Conservation (phyloP, 2,888 invertebrate genomes). For the Smittia aterrima region DNA sequence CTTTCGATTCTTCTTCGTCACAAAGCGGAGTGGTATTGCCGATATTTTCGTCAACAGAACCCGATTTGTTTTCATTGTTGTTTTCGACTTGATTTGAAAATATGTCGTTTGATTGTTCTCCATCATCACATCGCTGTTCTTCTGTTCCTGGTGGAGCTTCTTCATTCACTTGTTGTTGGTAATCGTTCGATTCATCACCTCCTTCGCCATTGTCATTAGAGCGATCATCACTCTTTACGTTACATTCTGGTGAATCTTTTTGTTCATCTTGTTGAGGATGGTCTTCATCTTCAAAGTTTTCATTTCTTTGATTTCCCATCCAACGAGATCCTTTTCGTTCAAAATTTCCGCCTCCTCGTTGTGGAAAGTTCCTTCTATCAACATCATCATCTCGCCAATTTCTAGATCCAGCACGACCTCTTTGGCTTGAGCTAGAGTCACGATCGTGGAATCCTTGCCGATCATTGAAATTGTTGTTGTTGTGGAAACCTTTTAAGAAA, state of each 20-base stretch:
- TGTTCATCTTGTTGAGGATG: constrained; percentile 34
- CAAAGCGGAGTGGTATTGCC: constrained; percentile 48
- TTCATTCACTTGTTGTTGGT: constrained; percentile 44
- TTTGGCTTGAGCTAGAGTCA: not conserved
- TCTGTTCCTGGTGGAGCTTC: constrained; percentile 41
- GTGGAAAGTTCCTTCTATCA: constrained; percentile 1
- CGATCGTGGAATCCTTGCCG: constrained; percentile 12
- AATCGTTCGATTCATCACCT: constrained; percentile 39
- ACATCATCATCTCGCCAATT: constrained; percentile 30
- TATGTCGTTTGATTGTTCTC: constrained; percentile 34
- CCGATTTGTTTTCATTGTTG: constrained; percentile 33
- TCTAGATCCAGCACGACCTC: constrained; percentile 7
- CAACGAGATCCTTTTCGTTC: constrained; percentile 13
- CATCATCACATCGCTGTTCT: constrained; percentile 43
- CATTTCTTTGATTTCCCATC: constrained; percentile 5
- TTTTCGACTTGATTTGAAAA: not conserved
- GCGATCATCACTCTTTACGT: constrained; percentile 34
- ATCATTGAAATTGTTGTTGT: constrained; percentile 38
- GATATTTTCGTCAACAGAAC: constrained; percentile 37
- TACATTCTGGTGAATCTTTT: constrained; percentile 42
- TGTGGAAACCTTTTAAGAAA: constrained; percentile 14
- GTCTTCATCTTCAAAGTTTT: constrained; percentile 35
- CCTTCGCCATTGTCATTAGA: constrained; percentile 35
- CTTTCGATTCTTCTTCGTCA: constrained; percentile 46
- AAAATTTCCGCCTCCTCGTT: constrained; percentile 6